phyloP scores from a whole-genome alignment of 2,797 vertebrate species.

The Aulostomus chinensis region DNA sequence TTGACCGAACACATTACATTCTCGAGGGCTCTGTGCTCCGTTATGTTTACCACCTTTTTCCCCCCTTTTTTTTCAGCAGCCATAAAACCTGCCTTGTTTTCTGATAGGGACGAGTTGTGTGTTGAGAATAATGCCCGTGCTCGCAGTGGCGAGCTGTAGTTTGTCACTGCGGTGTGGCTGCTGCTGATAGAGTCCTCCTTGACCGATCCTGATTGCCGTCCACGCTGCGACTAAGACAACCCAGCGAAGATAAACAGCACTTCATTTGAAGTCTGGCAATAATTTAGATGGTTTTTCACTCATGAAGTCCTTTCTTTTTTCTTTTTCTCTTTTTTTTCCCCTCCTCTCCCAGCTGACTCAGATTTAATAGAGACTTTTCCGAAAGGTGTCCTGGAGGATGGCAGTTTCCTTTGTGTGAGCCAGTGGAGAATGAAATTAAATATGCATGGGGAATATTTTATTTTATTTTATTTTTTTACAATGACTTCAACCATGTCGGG shows the following conservation, averaged over 20 bases:
- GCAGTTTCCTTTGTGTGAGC: slow-evolving; percentile 74
- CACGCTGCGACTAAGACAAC: slow-evolving; percentile 65
- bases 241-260: slow-evolving; percentile 74
- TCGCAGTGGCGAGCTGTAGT: slow-evolving; percentile 53
- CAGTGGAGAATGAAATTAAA: slow-evolving; percentile 85
- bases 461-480: slow-evolving; percentile 40
- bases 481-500: slow-evolving; percentile 66
- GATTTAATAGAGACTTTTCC: slow-evolving; percentile 72
- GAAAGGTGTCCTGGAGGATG: slow-evolving; percentile 75
- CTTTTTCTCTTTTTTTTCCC: background rate
- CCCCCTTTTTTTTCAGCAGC: too few species aligned
- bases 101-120: slow-evolving; percentile 58
- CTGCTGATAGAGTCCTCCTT: slow-evolving; percentile 63
- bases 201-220: slow-evolving; percentile 70
- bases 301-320: slow-evolving; percentile 44
- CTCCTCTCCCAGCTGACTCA: slow-evolving; percentile 45
- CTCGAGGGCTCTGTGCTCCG: slow-evolving; percentile 54
- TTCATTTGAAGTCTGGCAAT: slow-evolving; percentile 70
- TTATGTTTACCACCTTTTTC: slow-evolving; percentile 72
- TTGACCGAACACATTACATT: slow-evolving; percentile 68
- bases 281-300: slow-evolving; percentile 65
- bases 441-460: slow-evolving; percentile 77
- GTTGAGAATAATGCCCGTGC: slow-evolving; percentile 61
- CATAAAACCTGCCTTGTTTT: slow-evolving; percentile 74
- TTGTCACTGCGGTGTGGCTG: slow-evolving; percentile 64